Evolutionary conservation across 2,113 vertebrate genomes (phyloP).

Genomic region (Pangasianodon gigas): DNA sequence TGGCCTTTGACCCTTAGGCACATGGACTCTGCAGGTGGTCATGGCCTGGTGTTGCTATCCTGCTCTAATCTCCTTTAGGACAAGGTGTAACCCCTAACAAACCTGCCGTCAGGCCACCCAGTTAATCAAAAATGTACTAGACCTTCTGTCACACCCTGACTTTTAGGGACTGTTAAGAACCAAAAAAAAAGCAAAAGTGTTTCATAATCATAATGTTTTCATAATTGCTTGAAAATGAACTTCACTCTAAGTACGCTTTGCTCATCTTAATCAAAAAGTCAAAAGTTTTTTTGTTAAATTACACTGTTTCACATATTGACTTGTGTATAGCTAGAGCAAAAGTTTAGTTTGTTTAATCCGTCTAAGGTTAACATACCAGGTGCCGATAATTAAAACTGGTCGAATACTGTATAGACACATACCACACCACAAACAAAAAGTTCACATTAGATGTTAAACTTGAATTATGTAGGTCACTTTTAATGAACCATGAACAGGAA

Average conservation of each 20-base stretch:
- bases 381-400: neutral
- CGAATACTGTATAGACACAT: neutral
- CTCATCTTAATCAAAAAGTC: neutral
- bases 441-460: neutral
- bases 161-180: neutral
- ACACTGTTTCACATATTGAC: neutral
- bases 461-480: conserved; percentile 17
- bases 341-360: neutral
- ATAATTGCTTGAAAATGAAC: neutral
- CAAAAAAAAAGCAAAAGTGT: neutral
- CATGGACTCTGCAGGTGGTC: neutral
- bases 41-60: neutral
- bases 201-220: no score
- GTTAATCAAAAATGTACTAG: neutral
- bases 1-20: conserved; percentile 12
- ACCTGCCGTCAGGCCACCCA: neutral
- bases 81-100: neutral
- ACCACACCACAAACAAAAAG: neutral
- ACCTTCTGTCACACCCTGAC: neutral
- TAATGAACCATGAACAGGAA: conserved; percentile 23
- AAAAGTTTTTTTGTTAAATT: neutral
- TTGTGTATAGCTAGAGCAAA: neutral
- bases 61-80: neutral
- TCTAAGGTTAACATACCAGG: neutral
- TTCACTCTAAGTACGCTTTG: neutral